Base-by-base conservation (phyloP, 2,113 vertebrate species). In the Silurus glanis region DNA sequence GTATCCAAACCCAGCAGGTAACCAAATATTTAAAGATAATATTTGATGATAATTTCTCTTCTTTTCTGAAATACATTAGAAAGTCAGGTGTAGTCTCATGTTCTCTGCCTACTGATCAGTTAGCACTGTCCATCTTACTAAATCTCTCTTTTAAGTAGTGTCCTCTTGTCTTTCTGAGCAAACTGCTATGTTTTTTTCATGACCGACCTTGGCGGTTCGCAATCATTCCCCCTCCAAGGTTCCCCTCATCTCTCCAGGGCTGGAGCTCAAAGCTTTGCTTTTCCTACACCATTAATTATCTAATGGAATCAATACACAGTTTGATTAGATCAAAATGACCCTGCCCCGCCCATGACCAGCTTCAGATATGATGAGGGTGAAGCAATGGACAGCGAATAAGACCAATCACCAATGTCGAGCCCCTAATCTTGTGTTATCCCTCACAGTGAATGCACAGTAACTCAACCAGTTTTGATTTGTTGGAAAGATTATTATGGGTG, bases 211-310 rank as follows among this genome's bases (percentile, higher is more conserved):
- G 94, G 91, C 87, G 87, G 91, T 90, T 93, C 88, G 90, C 85
- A 92, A 93, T 94, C 92, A 93, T 93, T 95, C 94, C 92, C 90
- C 91, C 90, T 88, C 91, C 93, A 95, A 95, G 94, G 93, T 94
- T 95, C 91, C 93, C 90, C 90, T 87, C 89, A 92, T 93, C 90
- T 94, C 94, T 93, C 92, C 90, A 92, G 93, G 93, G 94, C 91
- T 91, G 89, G 51, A 79, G 89, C 88, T 87, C 90, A 86, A 37
- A 55, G 89, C 87, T 85, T 72, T 71, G 53, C 79, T 69, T 89
- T 90, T 91, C 90, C 92, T 90, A 91, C 92, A 91, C 94, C 94
- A 95, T 95, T 95, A 95, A 95, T 95, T 94, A 94, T 95, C 94
- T 94, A 94, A 95, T 95, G 92, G 92, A 94, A 95, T 95, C 95